These are phyloP conservation scores for Oreochromis tanganicae DNA, from an alignment of 2,113 vertebrate genomes.

Conservation along the genomic window DNA sequence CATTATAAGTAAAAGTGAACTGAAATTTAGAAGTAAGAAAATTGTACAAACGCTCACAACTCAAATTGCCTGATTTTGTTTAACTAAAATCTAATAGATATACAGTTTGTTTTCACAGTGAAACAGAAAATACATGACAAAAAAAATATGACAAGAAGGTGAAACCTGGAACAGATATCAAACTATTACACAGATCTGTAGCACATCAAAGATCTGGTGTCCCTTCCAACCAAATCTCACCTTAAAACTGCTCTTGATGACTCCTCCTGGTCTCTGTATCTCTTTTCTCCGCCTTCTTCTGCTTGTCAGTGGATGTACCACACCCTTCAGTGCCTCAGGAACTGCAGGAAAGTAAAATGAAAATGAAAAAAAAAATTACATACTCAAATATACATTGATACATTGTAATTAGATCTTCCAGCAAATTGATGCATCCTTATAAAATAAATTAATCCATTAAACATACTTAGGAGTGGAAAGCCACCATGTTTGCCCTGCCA, in stretches of 20 bases:
- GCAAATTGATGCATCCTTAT: not conserved
- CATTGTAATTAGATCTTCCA: not conserved
- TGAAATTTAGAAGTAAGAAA: not conserved
- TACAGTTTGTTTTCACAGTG: not conserved
- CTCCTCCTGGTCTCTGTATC: not conserved
- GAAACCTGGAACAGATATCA: not conserved
- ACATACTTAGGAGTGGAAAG: not conserved
- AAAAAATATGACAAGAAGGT: not conserved
- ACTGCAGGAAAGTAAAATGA: slow-evolving; percentile 55
- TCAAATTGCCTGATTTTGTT: not conserved
- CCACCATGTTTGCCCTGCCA: not conserved
- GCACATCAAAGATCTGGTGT: not conserved
- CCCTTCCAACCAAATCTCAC: slow-evolving; percentile 30
- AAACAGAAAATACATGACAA: not conserved
- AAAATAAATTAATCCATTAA: not conserved
- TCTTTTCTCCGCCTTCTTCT: slow-evolving; percentile 42
- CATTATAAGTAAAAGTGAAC: not conserved
- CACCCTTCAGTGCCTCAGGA: slow-evolving; percentile 67
- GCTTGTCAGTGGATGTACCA: slow-evolving; percentile 42
- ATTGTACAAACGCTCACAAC: not conserved
- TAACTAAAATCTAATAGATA: not conserved
- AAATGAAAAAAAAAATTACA: not conserved
- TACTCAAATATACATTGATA: not conserved
- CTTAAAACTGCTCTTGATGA: slow-evolving; percentile 61
- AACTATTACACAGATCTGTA: not conserved